A percentile compares a stretch with the other conserved stretches of the same genome.
phyloP scores from a whole-genome alignment of 2,888 invertebrate genomes.

The Gibbula magus region DNA sequence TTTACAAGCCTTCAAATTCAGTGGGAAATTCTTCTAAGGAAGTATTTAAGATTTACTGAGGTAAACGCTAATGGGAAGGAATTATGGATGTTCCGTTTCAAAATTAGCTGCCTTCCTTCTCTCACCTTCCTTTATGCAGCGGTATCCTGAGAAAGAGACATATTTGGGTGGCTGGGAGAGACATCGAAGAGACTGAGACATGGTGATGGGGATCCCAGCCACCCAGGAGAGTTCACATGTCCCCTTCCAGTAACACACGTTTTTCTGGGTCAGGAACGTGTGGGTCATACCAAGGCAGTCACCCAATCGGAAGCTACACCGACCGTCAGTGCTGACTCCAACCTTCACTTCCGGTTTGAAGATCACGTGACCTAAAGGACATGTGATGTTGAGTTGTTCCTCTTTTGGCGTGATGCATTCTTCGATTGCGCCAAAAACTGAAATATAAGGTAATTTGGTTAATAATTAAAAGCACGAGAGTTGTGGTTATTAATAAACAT shows the following conservation, averaged over 20 bases:
- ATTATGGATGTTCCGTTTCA: no score
- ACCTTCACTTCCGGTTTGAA: slow-evolving; percentile 33
- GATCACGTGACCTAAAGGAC: slow-evolving; percentile 32
- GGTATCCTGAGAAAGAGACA: slow-evolving; percentile 37
- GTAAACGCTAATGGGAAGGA: no score
- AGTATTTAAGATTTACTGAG: no score
- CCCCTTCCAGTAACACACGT: slow-evolving; percentile 48
- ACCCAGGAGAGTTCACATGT: slow-evolving; percentile 45
- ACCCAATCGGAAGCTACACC: slow-evolving; percentile 11
- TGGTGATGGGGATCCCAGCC: slow-evolving; percentile 35
- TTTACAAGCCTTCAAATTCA: no score
- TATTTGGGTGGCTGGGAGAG: slow-evolving; percentile 30
- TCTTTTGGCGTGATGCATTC: slow-evolving; percentile 25
- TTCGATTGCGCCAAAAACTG: slow-evolving; percentile 6
- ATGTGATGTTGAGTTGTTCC: slow-evolving; percentile 26
- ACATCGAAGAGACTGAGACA: slow-evolving; percentile 34
- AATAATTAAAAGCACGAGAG: no score
- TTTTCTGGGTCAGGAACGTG: slow-evolving; percentile 41
- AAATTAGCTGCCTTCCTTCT: not conserved
- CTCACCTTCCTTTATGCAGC: slow-evolving; percentile 49
- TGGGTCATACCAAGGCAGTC: slow-evolving; percentile 46
- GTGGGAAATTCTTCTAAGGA: no score
- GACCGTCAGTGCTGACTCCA: slow-evolving; percentile 15
- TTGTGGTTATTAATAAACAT: no score
- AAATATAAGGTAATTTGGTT: not conserved